Base-by-base conservation (phyloP, 2,113 vertebrate genomes). In the Lampris incognitus region DNA sequence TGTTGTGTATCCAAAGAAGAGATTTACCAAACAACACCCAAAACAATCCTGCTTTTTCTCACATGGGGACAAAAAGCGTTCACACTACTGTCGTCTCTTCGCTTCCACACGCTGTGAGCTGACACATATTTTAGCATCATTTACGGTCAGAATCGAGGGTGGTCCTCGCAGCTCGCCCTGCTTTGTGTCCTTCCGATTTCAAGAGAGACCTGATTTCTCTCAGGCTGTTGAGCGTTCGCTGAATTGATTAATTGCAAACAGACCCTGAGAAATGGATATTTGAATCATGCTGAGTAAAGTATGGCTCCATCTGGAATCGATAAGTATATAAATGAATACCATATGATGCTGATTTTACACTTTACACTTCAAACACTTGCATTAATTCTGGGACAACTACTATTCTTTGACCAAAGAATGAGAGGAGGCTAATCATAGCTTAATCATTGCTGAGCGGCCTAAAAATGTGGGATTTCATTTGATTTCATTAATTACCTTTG, bases 1-100 rank as follows among this genome's bases (percentile, higher is more conserved):
- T 92, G 91, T 91, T 90, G 78, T 92, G 90, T 92, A 91, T 91
- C 85, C 90, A 91, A 89, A 89, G 66, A 58, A 44, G 82, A 91
- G 91, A 89, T 92, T 90, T 89, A 59, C 78, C 72, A 59, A 69
- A 72, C 84, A 85, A 86, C 74, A 85, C 86, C 82, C 91, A 85
- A 83, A 92, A 92, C 89, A 91, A 72, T 70, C 73, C 60, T 3
- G 84, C 74, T 74, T 89, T 24, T 89, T 91, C 86, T 91, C 90
- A 91, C 90, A 92, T 82, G 55, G 54, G 73, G 46, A 59, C 57
- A 86, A 63, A 83, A 81, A 61, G 10, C 76, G 72, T 60, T 66
- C 72, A 49, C 44, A 71, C 56, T 87, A 44, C 41, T 52, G 79
- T 76, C 76, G 74, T 84, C 79, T 82, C 64, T 66, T 59, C 40